Percentiles rank a stretch among this genome's conserved stretches.
Evolutionary conservation across 2,888 invertebrate genomes (phyloP).

Genomic region (Plutella xylostella): DNA sequence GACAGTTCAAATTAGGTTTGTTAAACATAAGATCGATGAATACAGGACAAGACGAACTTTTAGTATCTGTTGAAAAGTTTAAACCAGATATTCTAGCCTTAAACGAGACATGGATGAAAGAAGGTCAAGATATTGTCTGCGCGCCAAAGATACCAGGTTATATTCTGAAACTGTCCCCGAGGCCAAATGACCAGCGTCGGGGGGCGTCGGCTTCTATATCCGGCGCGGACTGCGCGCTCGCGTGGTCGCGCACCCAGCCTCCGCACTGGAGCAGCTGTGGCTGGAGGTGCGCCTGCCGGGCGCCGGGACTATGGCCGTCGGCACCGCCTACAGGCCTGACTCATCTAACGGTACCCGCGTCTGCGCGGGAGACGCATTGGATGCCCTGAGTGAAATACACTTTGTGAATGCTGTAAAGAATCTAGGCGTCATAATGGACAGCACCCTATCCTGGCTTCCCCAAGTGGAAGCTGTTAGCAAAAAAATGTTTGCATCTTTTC

Average conservation of each 20-base stretch:
- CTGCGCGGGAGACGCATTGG: neutral
- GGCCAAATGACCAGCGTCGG: neutral
- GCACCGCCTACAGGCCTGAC: constrained; percentile 4
- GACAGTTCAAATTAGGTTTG: neutral
- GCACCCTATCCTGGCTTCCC: too few relatives aligned
- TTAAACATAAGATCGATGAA: constrained; percentile 2
- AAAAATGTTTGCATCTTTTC: too few relatives aligned
- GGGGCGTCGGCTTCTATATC: constrained; percentile 1
- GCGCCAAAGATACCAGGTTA: neutral
- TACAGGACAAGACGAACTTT: constrained; percentile 3
- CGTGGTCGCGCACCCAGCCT: neutral
- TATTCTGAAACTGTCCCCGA: neutral
- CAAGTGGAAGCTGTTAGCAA: too few relatives aligned
- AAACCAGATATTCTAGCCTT: too few relatives aligned
- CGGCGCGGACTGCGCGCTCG: neutral
- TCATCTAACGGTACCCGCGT: neutral
- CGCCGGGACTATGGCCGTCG: neutral
- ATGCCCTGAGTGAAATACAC: neutral
- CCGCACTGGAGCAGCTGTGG: neutral
- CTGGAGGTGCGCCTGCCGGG: neutral
- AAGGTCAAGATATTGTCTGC: neutral
- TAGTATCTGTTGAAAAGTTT: neutral
- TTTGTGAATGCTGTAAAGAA: too few relatives aligned
- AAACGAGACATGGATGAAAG: constrained; percentile 3
- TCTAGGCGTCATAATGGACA: too few relatives aligned